phyloP scores from a whole-genome alignment of 2,797 vertebrate species.

The Premnoplex brunnescens region DNA sequence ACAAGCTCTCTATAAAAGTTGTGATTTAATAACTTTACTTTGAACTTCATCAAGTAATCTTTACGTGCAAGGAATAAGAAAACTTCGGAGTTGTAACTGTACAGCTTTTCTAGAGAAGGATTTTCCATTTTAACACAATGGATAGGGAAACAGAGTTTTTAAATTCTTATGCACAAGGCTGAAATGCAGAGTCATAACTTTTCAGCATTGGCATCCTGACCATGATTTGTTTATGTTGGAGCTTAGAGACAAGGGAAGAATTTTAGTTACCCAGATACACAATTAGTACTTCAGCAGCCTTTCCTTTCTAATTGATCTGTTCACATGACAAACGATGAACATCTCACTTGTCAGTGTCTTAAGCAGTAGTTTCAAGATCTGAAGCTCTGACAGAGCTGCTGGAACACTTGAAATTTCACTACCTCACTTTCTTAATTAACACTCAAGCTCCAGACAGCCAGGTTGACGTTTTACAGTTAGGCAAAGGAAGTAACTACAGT shows the following conservation, averaged over 20 bases:
- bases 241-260: neutral
- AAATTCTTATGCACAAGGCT: neutral
- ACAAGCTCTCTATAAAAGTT: neutral
- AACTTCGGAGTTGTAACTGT: neutral
- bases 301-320: conserved; percentile 45
- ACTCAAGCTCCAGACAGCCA: conserved; percentile 47
- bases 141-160: neutral
- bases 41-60: neutral
- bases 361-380: conserved; percentile 57
- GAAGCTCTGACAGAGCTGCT: conserved; percentile 66
- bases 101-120: neutral
- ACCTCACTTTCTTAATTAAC: conserved; percentile 61
- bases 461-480: conserved; percentile 16
- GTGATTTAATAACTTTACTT: neutral
- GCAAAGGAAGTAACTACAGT: conserved; percentile 14
- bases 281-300: conserved; percentile 27
- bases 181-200: neutral
- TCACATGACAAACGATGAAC: conserved; percentile 61
- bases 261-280: conserved; percentile 5
- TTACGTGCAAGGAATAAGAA: neutral
- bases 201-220: neutral
- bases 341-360: conserved; percentile 55
- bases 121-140: neutral
- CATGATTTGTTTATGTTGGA: neutral
- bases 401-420: conserved; percentile 63